Conservation (phyloP, 1,140 invertebrate genomes). For the Drosophila yakuba region DNA sequence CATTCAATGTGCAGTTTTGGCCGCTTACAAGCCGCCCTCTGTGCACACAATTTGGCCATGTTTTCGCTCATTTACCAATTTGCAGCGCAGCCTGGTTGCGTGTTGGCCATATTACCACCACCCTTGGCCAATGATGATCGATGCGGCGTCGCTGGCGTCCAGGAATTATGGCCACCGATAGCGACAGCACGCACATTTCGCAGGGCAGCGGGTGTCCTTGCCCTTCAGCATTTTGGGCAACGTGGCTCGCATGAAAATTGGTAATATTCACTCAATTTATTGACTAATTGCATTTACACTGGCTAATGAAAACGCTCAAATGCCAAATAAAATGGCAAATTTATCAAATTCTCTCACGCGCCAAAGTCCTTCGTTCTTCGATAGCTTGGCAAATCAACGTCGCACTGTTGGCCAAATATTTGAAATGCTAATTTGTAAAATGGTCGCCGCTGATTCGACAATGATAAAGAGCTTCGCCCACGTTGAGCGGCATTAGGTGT, state of each 20-base stretch:
- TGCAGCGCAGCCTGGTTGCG: conserved; percentile 39
- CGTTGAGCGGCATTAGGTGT: conserved; percentile 30
- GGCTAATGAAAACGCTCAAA: conserved; percentile 68
- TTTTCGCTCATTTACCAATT: conserved; percentile 62
- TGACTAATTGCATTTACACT: conserved; percentile 75
- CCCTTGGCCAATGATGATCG: conserved; percentile 57
- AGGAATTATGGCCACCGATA: conserved; percentile 71
- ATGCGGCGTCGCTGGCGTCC: conserved; percentile 54
- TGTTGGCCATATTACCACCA: conserved; percentile 36
- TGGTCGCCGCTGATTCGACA: conserved; percentile 33
- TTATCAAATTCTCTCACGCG: conserved; percentile 66
- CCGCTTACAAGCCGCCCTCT: conserved; percentile 22
- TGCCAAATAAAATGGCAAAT: conserved; percentile 77
- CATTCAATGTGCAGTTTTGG: conserved; percentile 1
- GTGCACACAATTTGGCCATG: conserved; percentile 33
- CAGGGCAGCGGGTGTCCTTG: conserved; percentile 28
- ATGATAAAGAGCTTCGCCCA: conserved; percentile 7
- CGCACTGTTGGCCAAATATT: conserved; percentile 31
- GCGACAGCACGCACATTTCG: conserved; percentile 38
- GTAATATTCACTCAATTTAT: conserved; percentile 80
- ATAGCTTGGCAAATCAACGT: conserved; percentile 55
- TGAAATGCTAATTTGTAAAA: conserved; percentile 64
- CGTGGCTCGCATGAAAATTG: conserved; percentile 61
- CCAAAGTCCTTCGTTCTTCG: background rate
- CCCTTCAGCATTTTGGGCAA: conserved; percentile 10